A percentile compares a stretch with the other conserved stretches of the same genome.
phyloP scores from a whole-genome alignment of 2,797 vertebrate species.

The Falco cherrug region DNA sequence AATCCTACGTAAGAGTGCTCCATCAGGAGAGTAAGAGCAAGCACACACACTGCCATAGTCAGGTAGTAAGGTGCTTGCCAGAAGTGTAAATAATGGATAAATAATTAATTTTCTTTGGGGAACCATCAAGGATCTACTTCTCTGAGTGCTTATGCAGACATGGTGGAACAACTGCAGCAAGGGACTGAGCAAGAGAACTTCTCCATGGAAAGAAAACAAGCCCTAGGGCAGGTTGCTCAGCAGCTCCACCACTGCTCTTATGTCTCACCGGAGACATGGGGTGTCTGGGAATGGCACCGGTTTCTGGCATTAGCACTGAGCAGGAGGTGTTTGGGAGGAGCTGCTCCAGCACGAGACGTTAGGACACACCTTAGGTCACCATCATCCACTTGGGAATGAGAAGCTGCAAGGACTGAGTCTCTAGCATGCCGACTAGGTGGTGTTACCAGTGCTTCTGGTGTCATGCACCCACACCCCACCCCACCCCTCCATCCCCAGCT shows the following conservation, averaged over 20 bases:
- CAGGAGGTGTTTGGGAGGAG: not conserved
- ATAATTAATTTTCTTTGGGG: not conserved
- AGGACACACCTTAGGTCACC: not conserved
- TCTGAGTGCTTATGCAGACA: not conserved
- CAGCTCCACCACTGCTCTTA: rapidly evolving
- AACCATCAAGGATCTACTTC: not conserved
- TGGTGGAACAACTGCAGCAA: not conserved
- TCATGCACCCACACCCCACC: not conserved
- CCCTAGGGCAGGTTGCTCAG: not conserved
- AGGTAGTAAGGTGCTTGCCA: not conserved
- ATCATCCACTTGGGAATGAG: not conserved
- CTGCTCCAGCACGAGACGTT: not conserved
- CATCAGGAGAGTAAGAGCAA: not conserved
- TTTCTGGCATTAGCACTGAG: not conserved
- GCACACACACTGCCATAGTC: not conserved
- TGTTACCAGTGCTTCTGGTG: not conserved
- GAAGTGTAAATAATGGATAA: not conserved
- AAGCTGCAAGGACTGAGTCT: not conserved
- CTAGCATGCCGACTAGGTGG: rapidly evolving
- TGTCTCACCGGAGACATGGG: not conserved
- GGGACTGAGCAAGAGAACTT: not conserved
- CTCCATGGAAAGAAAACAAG: not conserved
- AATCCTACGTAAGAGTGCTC: not conserved
- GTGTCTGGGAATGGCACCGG: not conserved
- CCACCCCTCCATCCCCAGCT: not conserved